Conservation (phyloP, 1,140 invertebrate genomes). For the Ceratitis capitata region DNA sequence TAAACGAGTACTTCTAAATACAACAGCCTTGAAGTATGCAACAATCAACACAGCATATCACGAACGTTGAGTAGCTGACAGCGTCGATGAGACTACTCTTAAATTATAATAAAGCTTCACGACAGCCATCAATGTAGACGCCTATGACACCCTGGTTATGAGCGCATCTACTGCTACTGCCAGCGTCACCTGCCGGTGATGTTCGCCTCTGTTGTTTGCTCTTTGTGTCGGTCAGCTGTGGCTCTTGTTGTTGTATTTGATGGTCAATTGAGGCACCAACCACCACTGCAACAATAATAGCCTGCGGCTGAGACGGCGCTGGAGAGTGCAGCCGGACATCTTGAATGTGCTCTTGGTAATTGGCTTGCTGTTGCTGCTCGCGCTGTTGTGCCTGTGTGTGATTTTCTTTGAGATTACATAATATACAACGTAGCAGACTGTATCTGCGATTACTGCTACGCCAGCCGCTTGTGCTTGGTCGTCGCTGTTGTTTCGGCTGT, state of each 20-base stretch:
- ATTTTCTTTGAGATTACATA: conserved; percentile 40
- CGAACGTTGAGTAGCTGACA: neutral
- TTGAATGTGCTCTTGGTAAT: neutral
- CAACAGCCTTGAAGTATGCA: conserved; percentile 27
- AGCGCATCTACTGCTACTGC: neutral
- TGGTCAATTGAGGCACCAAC: conserved; percentile 16
- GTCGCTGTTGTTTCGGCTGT: neutral
- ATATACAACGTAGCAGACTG: conserved; percentile 27
- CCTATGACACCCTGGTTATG: neutral
- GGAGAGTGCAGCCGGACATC: conserved; percentile 30
- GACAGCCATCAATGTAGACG: neutral
- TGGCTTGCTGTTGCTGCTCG: neutral
- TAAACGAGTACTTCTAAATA: neutral
- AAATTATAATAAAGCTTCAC: neutral
- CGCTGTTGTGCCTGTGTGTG: conserved; percentile 2
- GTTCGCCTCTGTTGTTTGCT: neutral
- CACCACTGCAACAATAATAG: conserved; percentile 35
- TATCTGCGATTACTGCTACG: neutral
- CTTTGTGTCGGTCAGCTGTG: neutral
- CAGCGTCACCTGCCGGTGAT: neutral
- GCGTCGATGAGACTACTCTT: no score
- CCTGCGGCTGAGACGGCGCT: conserved; percentile 43
- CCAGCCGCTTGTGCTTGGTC: neutral
- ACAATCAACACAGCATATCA: neutral
- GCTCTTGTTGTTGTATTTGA: conserved; percentile 38